Percentiles rank a stretch among this genome's conserved stretches.
These are phyloP conservation scores for Numenius phaeopus DNA, from an alignment of 2,797 vertebrate species.

Conservation along the genomic window DNA sequence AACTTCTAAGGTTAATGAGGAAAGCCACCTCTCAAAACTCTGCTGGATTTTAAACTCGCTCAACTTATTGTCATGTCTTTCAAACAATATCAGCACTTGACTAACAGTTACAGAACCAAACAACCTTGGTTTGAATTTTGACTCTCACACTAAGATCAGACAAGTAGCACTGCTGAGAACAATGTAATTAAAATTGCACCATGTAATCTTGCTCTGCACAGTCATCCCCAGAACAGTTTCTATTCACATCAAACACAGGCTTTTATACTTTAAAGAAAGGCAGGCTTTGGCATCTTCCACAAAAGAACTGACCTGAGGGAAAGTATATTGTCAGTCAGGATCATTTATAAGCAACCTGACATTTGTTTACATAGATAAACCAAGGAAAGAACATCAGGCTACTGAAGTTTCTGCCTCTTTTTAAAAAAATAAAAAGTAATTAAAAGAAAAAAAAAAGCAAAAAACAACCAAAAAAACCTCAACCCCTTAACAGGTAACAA, in stretches of 20 bases:
- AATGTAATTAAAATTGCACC: conserved; percentile 60
- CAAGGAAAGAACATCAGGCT: conserved; percentile 12
- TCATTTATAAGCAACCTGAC: conserved; percentile 61
- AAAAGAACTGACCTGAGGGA: conserved; percentile 67
- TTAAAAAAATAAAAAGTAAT: conserved; percentile 36
- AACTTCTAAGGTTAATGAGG: not conserved
- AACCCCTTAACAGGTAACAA: not conserved
- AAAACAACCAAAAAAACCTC: too few relatives aligned
- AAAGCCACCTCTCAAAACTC: not conserved
- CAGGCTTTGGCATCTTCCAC: conserved; percentile 49
- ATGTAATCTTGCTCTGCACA: conserved; percentile 54
- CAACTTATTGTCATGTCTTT: not conserved
- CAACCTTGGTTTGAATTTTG: conserved; percentile 51
- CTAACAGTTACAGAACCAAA: conserved; percentile 45
- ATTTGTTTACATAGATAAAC: conserved; percentile 62
- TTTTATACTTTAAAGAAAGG: conserved; percentile 70
- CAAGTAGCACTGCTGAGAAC: conserved; percentile 52
- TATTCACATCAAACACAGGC: conserved; percentile 57
- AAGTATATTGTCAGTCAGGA: conserved; percentile 71
- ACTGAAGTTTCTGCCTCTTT: not conserved
- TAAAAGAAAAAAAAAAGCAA: not conserved
- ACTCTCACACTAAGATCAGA: conserved; percentile 53
- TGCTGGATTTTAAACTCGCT: not conserved
- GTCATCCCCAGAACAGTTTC: conserved; percentile 48
- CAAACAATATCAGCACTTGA: not conserved